These are phyloP conservation scores for Actias luna DNA, from an alignment of 2,888 invertebrate genomes.

Conservation along the genomic window DNA sequence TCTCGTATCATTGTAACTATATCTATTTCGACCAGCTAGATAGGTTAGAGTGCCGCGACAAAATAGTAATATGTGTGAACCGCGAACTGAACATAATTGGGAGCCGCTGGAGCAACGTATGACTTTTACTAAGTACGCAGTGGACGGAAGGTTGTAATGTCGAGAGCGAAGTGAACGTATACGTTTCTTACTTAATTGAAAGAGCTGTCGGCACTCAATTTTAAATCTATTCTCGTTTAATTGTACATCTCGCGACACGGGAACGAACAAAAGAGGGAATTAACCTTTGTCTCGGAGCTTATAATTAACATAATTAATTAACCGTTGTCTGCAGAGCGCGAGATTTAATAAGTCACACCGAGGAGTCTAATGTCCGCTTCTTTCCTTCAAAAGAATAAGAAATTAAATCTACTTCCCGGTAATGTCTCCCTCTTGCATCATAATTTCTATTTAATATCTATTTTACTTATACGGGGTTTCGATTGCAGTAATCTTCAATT, in stretches of 20 bases:
- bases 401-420: neutral
- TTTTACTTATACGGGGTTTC: neutral
- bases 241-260: constrained; percentile 11
- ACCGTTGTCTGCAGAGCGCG: constrained; percentile 23
- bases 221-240: neutral
- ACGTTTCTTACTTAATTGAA: constrained; percentile 1
- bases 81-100: no score
- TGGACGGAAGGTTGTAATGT: neutral
- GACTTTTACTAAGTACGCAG: neutral
- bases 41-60: no score
- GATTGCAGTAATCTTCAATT: neutral
- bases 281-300: constrained; percentile 28
- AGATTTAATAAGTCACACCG: constrained; percentile 5
- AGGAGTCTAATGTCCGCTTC: constrained; percentile 28
- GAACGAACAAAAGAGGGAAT: constrained; percentile 26
- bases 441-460: neutral
- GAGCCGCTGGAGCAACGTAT: no score
- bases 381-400: constrained; percentile 18
- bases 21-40: no score
- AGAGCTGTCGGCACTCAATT: neutral
- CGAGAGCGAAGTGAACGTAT: neutral
- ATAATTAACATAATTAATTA: constrained; percentile 42
- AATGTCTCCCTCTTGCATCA: neutral
- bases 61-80: no score
- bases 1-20: no score